Evolutionary conservation across 2,888 invertebrate genomes (phyloP), one percentile per base, ranked within the genome.

Genomic region (Tetrapedia diversipes): DNA sequence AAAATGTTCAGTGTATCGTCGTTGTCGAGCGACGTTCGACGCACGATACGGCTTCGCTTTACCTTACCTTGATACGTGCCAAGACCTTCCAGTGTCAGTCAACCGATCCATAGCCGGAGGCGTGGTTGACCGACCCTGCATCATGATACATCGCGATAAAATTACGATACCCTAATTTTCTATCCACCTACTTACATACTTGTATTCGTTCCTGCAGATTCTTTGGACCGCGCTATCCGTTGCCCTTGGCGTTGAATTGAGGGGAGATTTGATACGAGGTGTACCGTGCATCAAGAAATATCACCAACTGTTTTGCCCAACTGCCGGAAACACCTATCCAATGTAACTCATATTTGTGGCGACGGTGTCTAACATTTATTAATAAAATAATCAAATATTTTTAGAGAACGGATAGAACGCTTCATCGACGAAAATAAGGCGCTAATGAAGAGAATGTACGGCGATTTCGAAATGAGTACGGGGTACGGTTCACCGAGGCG

Each of bases 351-450:
- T n/a, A n/a, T n/a, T n/a, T n/a, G n/a, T n/a, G n/a, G n/a, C n/a
- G n/a, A n/a, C n/a, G n/a, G n/a, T n/a, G n/a, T n/a, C n/a, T n/a
- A n/a, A n/a, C 65, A 34, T 14, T 64, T 51, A 14, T 61, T 59
- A 68, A 14, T 3, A 22, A 39, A 1, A 19, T n/a, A 43, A 66
- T 19, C 16, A 74, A 56, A 79, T 80, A 16, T 32, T 93, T 94
- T 61, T 93, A 98, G 98, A 92, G 97, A 97, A 82, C 95, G 96
- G 90, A 98, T 98, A 92, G 97, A 98, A 91, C 94, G 94, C 80
- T 98, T 98, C 92, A 98, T 98, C 89, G 98, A 98, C 89, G 97
- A 98, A 91, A 98, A 98, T 92, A 98, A 98, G 92, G 98, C 98
- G 67, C 91, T 98, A 83, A 97, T 98, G 94, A 96, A 97, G 89